Conservation (phyloP, 1,140 invertebrate genomes). For the Mylabris phalerata region DNA sequence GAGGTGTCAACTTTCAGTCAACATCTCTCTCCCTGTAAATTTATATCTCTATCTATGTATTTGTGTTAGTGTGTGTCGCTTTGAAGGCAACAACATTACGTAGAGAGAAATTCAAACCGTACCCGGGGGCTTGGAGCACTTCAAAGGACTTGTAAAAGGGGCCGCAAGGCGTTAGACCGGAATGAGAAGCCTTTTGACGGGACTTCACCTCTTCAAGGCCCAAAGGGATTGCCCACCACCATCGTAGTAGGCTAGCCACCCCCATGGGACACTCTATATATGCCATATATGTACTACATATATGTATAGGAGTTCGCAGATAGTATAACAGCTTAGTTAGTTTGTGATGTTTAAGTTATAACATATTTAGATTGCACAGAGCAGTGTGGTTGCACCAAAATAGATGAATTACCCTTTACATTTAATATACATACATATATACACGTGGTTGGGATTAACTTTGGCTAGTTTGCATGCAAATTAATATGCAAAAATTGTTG, state of each 20-base stretch:
- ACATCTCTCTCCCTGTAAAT: constrained; percentile 5
- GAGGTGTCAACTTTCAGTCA: constrained; percentile 38
- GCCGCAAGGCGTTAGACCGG: constrained; percentile 21
- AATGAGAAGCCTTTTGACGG: constrained; percentile 22
- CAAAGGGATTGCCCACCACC: constrained; percentile 10
- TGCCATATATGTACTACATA: too few species aligned
- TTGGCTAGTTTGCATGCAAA: constrained; percentile 15
- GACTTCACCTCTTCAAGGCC: constrained; percentile 4
- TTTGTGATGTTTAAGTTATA: constrained; percentile 28
- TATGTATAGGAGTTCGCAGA: too few species aligned
- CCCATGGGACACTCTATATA: too few species aligned
- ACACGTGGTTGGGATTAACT: constrained; percentile 11
- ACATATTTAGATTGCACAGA: constrained; percentile 19
- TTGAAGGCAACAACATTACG: constrained; percentile 16
- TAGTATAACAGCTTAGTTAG: constrained; percentile 12
- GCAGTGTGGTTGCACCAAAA: constrained; percentile 6
- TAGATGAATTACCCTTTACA: constrained; percentile 10
- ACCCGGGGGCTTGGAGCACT: constrained; percentile 24
- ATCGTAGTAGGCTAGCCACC: background rate
- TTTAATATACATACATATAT: constrained; percentile 7
- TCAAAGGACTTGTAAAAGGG: constrained; percentile 25
- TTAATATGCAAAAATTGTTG: constrained; percentile 5
- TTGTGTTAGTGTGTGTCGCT: constrained; percentile 5
- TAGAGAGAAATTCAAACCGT: constrained; percentile 26
- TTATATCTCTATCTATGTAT: too few species aligned